Evolutionary conservation across 1,140 invertebrate species (phyloP).

Genomic region (Manduca sexta): DNA sequence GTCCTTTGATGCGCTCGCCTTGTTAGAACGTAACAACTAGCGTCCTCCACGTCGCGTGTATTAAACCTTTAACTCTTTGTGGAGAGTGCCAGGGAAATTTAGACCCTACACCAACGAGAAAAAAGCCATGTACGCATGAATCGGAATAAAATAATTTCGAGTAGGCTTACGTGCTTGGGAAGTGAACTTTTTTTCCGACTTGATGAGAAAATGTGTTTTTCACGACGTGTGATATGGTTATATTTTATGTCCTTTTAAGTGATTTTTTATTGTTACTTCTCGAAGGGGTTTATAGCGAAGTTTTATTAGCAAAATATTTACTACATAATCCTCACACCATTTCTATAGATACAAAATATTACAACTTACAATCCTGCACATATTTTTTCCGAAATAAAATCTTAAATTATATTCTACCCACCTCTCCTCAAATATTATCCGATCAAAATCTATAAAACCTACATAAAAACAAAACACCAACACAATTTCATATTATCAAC

Average conservation of each 20-base stretch:
- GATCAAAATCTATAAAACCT: too few species aligned
- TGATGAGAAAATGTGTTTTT: conserved; percentile 22
- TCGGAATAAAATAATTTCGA: conserved; percentile 29
- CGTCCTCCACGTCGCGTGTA: conserved; percentile 24
- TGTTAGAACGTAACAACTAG: conserved; percentile 34
- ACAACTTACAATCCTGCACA: too few species aligned
- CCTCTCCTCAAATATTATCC: too few species aligned
- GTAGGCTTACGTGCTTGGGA: conserved; percentile 32
- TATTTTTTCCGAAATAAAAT: too few species aligned
- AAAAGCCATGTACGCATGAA: conserved; percentile 7
- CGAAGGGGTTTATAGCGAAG: too few species aligned
- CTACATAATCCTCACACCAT: too few species aligned
- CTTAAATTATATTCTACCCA: too few species aligned
- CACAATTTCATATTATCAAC: too few species aligned
- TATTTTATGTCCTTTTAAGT: conserved; percentile 8
- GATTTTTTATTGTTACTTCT: too few species aligned
- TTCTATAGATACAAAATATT: too few species aligned
- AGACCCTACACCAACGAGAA: conserved; percentile 2
- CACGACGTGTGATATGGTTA: conserved; percentile 19
- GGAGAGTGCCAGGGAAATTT: conserved; percentile 3
- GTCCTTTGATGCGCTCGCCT: conserved; percentile 37
- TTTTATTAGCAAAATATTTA: too few species aligned
- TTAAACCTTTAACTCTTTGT: conserved; percentile 36
- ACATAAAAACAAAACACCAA: too few species aligned
- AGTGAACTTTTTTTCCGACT: conserved; percentile 27